phyloP scores from a whole-genome alignment of 2,888 invertebrate genomes.

The Aricia artaxerxes region DNA sequence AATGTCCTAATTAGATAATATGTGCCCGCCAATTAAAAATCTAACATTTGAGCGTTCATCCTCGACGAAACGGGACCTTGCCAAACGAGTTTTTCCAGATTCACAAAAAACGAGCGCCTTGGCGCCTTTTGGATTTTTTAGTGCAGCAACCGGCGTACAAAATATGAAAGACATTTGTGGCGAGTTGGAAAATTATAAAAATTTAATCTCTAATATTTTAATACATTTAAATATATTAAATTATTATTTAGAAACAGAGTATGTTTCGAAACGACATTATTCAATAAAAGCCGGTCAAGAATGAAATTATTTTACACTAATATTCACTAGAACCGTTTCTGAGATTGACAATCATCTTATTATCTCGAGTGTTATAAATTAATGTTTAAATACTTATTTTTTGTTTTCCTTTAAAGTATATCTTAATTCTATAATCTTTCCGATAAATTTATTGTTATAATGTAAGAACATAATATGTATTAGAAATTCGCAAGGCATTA shows the following conservation, averaged over 20 bases:
- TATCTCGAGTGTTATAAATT: neutral
- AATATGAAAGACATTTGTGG: neutral
- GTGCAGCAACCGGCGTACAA: neutral
- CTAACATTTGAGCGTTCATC: neutral
- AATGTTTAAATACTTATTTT: neutral
- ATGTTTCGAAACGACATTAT: conserved; percentile 6
- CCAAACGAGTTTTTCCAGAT: neutral
- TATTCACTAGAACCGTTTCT: neutral
- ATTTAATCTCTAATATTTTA: neutral
- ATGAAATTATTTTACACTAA: neutral
- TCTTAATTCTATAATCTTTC: neutral
- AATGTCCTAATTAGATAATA: neutral
- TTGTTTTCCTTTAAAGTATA: too few relatives aligned
- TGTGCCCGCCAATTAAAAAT: neutral
- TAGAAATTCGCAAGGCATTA: neutral
- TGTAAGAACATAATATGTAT: neutral
- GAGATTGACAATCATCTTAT: conserved; percentile 2
- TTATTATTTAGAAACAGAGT: neutral
- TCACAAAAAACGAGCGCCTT: neutral
- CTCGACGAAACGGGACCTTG: conserved; percentile 4
- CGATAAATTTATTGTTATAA: neutral
- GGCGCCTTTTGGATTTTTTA: neutral
- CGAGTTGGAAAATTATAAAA: neutral
- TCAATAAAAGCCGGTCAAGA: conserved; percentile 33
- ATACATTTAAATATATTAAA: conserved; percentile 4